Evolutionary conservation across 2,113 vertebrate genomes (phyloP), one percentile per base, ranked within the genome.

Genomic region (Abramis brama): DNA sequence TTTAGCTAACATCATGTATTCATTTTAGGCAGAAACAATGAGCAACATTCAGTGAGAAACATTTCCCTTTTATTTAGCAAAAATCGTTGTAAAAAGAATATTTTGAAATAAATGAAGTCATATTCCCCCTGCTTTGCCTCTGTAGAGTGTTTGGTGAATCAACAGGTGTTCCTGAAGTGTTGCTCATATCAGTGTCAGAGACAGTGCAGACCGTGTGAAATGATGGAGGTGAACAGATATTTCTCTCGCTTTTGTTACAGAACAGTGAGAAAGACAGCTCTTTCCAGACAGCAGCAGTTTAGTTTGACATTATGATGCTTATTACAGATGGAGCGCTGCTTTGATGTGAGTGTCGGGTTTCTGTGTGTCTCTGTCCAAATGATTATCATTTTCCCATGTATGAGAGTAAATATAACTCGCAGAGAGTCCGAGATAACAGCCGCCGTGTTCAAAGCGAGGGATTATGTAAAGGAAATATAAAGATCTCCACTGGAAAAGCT

Each of bases 381-480:
- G 75, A 89, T 90, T 81, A 89, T 80, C 59, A 86, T 82, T 85
- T 87, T 81, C 84, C 79, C 70, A 86, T 85, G 80, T 85, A 89
- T 6, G 62, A 80, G 85, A 84, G 83, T 90, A 89, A 83, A 90
- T 86, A 85, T 11, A 91, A 91, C 89, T 82, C 27, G 17, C 68
- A 80, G 82, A 47, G 68, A 87, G 82, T 84, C 87, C 39, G 10
- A 88, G 85, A 89, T 88, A 87, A 79, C 50, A 79, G 86, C 73
- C 62, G 47, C 86, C 59, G 57, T 25, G 85, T 91, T 91, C 82
- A 89, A 87, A 86, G 90, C 70, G 3, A 84, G 79, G 88, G 91
- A 90, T 91, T 91, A 91, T 73, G 50, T 75, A 30, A 85, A 91
- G 88, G 89, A 90, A 90, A 92, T 88, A 39, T 87, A 79, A 80